A percentile compares a stretch with the other conserved stretches of the same genome.
phyloP scores from a whole-genome alignment of 1,140 invertebrate species.

The Hyles vespertilio region DNA sequence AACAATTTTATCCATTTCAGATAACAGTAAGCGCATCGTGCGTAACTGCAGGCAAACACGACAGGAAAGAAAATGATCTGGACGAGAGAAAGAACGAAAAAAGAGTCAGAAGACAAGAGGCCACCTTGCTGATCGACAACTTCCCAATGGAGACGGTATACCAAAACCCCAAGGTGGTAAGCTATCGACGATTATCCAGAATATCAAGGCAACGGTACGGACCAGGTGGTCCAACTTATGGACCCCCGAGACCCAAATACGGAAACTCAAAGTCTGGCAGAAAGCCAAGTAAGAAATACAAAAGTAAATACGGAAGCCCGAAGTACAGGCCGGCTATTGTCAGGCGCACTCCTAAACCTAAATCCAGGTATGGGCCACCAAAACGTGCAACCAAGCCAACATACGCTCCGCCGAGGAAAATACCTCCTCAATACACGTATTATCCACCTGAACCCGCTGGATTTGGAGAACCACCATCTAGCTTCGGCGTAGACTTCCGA shows the following conservation, averaged over 20 bases:
- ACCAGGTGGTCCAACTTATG: slow-evolving; percentile 33
- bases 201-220: slow-evolving; percentile 44
- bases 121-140: slow-evolving; percentile 42
- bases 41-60: slow-evolving; percentile 16
- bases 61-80: slow-evolving; percentile 20
- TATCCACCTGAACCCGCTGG: slow-evolving; percentile 28
- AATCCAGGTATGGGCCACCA: slow-evolving; percentile 37
- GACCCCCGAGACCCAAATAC: slow-evolving; percentile 29
- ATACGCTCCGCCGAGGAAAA: slow-evolving; percentile 36
- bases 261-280: slow-evolving; percentile 19
- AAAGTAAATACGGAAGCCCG: slow-evolving; percentile 23
- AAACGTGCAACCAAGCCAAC: slow-evolving; percentile 27
- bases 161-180: slow-evolving; percentile 39
- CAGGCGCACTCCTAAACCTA: slow-evolving; percentile 36
- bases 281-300: slow-evolving; percentile 34
- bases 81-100: slow-evolving; percentile 24
- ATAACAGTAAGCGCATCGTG: slow-evolving; percentile 41
- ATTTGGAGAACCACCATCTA: slow-evolving; percentile 52
- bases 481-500: slow-evolving; percentile 24
- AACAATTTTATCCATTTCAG: slow-evolving; percentile 39
- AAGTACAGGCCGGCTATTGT: slow-evolving; percentile 31
- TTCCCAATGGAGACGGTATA: slow-evolving; percentile 38
- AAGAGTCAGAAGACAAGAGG: slow-evolving; percentile 42
- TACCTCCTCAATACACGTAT: slow-evolving; percentile 22
- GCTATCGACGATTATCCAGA: slow-evolving; percentile 50